A percentile compares a stretch with the other conserved stretches of the same genome.
Conservation (phyloP, 2,113 vertebrate species). For the Alethe castanea region DNA sequence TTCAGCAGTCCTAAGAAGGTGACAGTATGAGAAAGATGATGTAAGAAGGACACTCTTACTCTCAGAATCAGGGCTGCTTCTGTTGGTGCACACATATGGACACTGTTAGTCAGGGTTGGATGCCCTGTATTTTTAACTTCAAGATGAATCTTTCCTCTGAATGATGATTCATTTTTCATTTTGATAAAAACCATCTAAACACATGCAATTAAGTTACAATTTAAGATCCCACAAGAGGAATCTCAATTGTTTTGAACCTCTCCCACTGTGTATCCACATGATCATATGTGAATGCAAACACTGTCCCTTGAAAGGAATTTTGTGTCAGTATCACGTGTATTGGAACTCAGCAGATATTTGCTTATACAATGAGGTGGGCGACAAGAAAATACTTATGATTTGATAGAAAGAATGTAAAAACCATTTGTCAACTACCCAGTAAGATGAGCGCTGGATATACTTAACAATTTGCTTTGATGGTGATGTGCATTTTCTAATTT, state of each 20-base stretch:
- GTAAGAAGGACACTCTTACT: not conserved
- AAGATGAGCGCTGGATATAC: slow-evolving; percentile 57
- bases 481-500: slow-evolving; percentile 74
- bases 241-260: not conserved
- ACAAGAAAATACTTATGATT: slow-evolving; percentile 37
- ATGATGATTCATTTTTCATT: not conserved
- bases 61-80: not conserved
- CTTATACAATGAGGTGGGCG: not conserved
- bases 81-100: not conserved
- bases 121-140: not conserved
- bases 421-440: slow-evolving; percentile 65
- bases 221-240: not conserved
- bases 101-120: not conserved
- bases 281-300: not conserved
- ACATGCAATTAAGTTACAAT: not conserved
- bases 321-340: not conserved
- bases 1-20: not conserved
- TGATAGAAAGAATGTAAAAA: slow-evolving; percentile 52
- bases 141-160: not conserved
- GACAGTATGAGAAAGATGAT: not conserved
- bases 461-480: slow-evolving; percentile 69
- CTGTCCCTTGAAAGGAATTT: not conserved
- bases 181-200: not conserved
- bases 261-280: not conserved
- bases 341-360: slow-evolving; percentile 2